phyloP scores from a whole-genome alignment of 2,888 invertebrate species.

The Melanchra persicariae region DNA sequence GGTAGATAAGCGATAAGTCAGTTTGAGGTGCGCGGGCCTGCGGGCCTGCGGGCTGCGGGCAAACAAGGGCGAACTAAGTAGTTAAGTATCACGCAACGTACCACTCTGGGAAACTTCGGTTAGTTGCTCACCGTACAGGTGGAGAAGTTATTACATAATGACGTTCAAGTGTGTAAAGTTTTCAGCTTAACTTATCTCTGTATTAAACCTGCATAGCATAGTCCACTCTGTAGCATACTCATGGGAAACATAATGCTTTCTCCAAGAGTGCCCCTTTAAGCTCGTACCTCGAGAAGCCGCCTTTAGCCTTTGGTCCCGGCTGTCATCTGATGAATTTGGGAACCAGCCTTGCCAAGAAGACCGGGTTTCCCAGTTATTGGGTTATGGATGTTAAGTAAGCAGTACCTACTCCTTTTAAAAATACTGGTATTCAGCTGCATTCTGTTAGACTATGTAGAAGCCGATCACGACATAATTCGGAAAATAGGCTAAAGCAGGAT shows the following conservation, averaged over 20 bases:
- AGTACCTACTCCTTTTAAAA: too few relatives aligned
- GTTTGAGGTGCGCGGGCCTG: slow-evolving; percentile 17
- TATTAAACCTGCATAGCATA: not conserved
- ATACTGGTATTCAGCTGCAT: too few relatives aligned
- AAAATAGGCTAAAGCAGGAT: too few relatives aligned
- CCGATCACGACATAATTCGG: too few relatives aligned
- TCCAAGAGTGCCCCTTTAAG: not conserved
- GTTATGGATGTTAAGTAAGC: too few relatives aligned
- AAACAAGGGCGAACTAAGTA: slow-evolving; percentile 43
- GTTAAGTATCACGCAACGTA: slow-evolving; percentile 49
- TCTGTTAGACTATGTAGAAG: too few relatives aligned
- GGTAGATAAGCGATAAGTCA: slow-evolving; percentile 52
- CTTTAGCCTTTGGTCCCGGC: not conserved
- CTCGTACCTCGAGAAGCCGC: not conserved
- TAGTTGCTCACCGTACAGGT: slow-evolving; percentile 1
- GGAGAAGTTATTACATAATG: slow-evolving; percentile 12
- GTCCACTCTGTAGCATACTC: not conserved
- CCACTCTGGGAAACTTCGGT: slow-evolving; percentile 45
- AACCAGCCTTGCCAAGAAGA: too few relatives aligned
- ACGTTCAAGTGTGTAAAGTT: slow-evolving; percentile 18
- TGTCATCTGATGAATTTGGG: not conserved
- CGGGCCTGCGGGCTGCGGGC: slow-evolving; percentile 11
- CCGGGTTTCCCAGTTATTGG: too few relatives aligned
- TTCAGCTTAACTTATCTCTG: slow-evolving; percentile 6
- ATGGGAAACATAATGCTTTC: not conserved